A percentile compares a stretch with the other conserved stretches of the same genome.
Evolutionary conservation across 2,797 vertebrate species (phyloP).

Genomic region (Eleutherodactylus coqui): DNA sequence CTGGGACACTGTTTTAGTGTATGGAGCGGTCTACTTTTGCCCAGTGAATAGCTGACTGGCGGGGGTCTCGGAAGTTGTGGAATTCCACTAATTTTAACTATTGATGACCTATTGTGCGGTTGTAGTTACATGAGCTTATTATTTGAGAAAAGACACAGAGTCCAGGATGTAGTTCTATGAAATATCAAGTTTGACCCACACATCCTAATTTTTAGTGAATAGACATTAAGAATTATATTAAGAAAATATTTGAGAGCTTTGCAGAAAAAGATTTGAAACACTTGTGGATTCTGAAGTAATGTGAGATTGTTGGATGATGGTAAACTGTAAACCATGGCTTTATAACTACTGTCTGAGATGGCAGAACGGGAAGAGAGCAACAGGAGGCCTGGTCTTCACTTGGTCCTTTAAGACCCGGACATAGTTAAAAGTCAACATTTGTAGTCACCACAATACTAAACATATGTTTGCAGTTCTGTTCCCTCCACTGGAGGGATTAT

Average conservation of each 20-base stretch:
- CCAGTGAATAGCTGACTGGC: no score
- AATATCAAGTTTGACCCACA: background rate
- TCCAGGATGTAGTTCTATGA: no score
- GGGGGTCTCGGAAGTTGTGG: no score
- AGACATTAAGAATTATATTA: background rate
- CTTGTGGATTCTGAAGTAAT: background rate
- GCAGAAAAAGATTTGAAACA: background rate
- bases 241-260: background rate
- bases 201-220: background rate
- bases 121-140: background rate
- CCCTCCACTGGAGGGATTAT: constrained; percentile 5
- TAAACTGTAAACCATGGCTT: no score
- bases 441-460: background rate
- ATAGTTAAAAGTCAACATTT: background rate
- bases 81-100: no score
- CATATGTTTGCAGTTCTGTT: constrained; percentile 47
- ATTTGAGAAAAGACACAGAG: background rate
- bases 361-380: background rate
- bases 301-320: background rate
- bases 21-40: no score
- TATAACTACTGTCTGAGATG: no score
- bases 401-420: background rate
- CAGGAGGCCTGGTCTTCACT: background rate
- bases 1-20: no score
- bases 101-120: no score